phyloP scores from a whole-genome alignment of 2,113 vertebrate genomes.

The Hemichromis elongatus region DNA sequence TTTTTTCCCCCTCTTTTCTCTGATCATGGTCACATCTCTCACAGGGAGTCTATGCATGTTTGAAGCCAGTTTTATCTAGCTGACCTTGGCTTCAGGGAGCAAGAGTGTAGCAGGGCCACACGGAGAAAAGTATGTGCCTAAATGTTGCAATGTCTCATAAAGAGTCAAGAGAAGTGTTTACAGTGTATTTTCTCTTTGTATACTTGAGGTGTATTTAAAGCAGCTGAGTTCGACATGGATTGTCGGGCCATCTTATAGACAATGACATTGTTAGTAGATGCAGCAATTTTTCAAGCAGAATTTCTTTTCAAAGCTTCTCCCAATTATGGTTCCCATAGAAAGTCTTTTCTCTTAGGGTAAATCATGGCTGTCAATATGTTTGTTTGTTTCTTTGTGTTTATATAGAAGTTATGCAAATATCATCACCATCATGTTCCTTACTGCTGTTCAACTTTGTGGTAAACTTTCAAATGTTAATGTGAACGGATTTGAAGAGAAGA shows the following conservation, averaged over 20 bases:
- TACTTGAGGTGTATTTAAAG: background rate
- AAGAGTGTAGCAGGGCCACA: slow-evolving; percentile 33
- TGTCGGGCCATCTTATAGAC: background rate
- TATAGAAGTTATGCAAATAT: background rate
- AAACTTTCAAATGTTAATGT: background rate
- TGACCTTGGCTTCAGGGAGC: slow-evolving; percentile 44
- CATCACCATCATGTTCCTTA: background rate
- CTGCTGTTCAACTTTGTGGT: background rate
- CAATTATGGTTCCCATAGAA: background rate
- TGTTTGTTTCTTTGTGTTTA: no score
- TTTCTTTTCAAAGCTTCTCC: background rate
- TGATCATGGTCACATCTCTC: slow-evolving; percentile 20
- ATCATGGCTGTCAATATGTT: no score
- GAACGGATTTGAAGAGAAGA: no score
- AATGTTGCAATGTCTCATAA: slow-evolving; percentile 24
- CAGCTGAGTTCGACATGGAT: background rate
- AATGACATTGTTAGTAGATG: background rate
- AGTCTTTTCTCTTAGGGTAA: background rate
- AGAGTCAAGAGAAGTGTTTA: background rate
- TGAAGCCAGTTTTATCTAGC: slow-evolving; percentile 30
- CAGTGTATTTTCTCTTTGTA: background rate
- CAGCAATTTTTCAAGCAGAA: background rate
- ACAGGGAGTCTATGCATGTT: slow-evolving; percentile 13
- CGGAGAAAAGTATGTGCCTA: slow-evolving; percentile 19
- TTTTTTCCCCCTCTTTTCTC: background rate